These are phyloP conservation scores for Pollachius pollachius DNA, from an alignment of 2,113 vertebrate species.

Conservation along the genomic window DNA sequence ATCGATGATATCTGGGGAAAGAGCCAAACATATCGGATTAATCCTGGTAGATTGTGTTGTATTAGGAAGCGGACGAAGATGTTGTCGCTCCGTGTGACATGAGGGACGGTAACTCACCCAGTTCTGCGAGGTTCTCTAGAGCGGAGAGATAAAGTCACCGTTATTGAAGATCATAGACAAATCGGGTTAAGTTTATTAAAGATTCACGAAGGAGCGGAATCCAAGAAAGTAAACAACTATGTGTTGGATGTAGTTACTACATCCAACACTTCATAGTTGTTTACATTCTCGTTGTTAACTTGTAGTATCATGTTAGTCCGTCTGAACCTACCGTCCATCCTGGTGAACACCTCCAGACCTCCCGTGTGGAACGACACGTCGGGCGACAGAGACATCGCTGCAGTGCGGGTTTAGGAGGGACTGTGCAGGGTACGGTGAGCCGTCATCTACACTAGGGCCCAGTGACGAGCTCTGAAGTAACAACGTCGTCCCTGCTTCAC, in stretches of 20 bases:
- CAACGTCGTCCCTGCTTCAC: neutral
- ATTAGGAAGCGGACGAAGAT: neutral
- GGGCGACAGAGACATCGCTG: too few relatives aligned
- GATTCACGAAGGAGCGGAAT: too few relatives aligned
- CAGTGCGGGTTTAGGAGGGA: too few relatives aligned
- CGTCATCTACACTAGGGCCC: too few relatives aligned
- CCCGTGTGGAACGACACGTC: constrained; percentile 48
- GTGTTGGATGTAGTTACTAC: neutral
- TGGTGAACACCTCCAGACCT: constrained; percentile 40
- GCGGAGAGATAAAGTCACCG: constrained; percentile 21
- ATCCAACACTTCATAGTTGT: neutral
- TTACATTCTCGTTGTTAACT: neutral
- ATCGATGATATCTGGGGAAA: constrained; percentile 72
- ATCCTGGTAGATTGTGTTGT: neutral
- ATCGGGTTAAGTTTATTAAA: neutral
- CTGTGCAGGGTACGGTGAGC: too few relatives aligned
- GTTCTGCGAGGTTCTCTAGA: constrained; percentile 30
- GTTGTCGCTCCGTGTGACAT: too few relatives aligned
- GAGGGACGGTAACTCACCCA: constrained; percentile 51
- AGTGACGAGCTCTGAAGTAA: too few relatives aligned
- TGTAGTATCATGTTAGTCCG: too few relatives aligned
- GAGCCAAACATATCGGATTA: too few relatives aligned
- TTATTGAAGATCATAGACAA: too few relatives aligned
- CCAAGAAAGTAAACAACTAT: neutral
- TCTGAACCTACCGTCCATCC: neutral